A percentile compares a stretch with the other conserved stretches of the same genome.
phyloP scores from a whole-genome alignment of 2,888 invertebrate genomes.

The Scrobipalpa costella region DNA sequence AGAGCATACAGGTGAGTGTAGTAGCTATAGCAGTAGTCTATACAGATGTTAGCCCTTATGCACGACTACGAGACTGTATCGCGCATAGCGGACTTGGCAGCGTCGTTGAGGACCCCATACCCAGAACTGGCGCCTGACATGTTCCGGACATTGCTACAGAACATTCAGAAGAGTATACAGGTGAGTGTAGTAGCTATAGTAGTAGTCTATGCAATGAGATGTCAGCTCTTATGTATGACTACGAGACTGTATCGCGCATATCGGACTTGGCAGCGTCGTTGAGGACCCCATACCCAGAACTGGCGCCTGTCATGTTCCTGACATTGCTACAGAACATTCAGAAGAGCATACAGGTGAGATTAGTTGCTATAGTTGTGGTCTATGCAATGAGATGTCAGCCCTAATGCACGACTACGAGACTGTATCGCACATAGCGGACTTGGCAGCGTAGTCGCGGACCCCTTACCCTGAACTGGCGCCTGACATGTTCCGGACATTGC shows the following conservation, averaged over 20 bases:
- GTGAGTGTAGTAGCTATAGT: no score
- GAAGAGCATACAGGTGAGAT: slow-evolving; percentile 84
- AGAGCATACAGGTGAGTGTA: slow-evolving; percentile 84
- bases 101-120: slow-evolving; percentile 87
- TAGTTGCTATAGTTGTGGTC: no score
- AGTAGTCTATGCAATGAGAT: slow-evolving; percentile 95
- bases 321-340: slow-evolving; percentile 88
- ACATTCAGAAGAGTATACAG: slow-evolving; percentile 90
- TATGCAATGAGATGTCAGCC: slow-evolving; percentile 94
- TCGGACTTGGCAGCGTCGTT: slow-evolving; percentile 89
- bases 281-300: slow-evolving; percentile 86
- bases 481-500: slow-evolving; percentile 85
- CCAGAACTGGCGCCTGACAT: slow-evolving; percentile 88
- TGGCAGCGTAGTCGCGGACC: slow-evolving; percentile 87
- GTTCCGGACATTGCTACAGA: slow-evolving; percentile 85
- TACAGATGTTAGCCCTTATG: slow-evolving; percentile 95
- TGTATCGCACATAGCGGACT: slow-evolving; percentile 91
- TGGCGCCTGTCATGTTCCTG: slow-evolving; percentile 86
- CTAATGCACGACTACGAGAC: slow-evolving; percentile 97
- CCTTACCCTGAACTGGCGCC: slow-evolving; percentile 88
- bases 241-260: slow-evolving; percentile 94
- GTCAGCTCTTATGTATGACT: slow-evolving; percentile 96
- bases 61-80: slow-evolving; percentile 97
- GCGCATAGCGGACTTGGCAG: slow-evolving; percentile 90
- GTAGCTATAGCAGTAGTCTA: no score